These are phyloP conservation scores for Pogonus chalceus DNA, from an alignment of 1,140 invertebrate genomes.

Conservation along the genomic window DNA sequence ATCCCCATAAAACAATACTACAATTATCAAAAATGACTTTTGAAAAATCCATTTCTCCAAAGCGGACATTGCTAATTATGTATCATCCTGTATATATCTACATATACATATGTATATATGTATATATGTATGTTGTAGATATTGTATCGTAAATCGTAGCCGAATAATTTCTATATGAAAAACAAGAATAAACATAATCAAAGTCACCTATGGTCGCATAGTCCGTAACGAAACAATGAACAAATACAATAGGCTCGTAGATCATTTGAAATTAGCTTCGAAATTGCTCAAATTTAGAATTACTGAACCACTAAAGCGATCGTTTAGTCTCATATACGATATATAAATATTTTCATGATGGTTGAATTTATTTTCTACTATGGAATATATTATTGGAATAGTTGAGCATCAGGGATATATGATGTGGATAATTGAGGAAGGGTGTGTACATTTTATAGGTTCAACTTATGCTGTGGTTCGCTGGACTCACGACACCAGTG, in stretches of 20 bases:
- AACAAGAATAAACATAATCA: no score
- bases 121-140: constrained; percentile 3
- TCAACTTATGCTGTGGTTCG: no score
- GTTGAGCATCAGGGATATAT: no score
- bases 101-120: neutral
- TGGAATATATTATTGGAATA: no score
- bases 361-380: neutral
- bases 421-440: neutral
- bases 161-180: no score
- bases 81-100: no score
- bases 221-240: neutral
- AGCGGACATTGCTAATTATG: no score
- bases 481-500: no score
- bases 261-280: neutral
- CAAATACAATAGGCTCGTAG: neutral
- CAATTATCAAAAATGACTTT: no score
- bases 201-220: no score
- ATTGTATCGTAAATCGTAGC: neutral
- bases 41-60: no score
- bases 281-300: neutral
- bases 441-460: neutral
- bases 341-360: neutral
- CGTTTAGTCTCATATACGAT: neutral
- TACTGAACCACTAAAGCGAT: neutral
- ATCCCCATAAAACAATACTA: no score